Base-by-base conservation (phyloP, 2,113 vertebrate genomes). In the Stercorarius parasiticus region DNA sequence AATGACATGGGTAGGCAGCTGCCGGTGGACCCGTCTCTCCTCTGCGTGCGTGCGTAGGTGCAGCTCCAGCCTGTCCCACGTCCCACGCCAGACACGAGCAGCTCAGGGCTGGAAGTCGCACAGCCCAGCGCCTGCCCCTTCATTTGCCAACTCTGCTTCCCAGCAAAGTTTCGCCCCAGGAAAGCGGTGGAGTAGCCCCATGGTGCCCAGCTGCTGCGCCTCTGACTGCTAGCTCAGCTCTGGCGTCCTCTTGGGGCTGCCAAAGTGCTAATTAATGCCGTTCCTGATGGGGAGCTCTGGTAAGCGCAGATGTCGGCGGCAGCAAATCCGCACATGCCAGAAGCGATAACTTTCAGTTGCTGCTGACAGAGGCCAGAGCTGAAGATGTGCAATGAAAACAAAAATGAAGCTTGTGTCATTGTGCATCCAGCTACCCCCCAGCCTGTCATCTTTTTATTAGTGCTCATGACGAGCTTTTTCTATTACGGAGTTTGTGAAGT, bases 11-110 rank as follows among this genome's bases (percentile, higher is more conserved):
- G 87, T 81, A 58, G 90, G 59, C 80, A n/a, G 82, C 13, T 6
- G 7, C 49, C 1, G 1, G 10, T 25, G 45, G 59, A 38, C 34
- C 64, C 67, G 5, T 34, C 0, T 0, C 49, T 83, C 9, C 29
- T 65, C 47, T 34, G 26, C 13, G 11, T 82, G 61, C 32, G 2
- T 4, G 49, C 6, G 8, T 50, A 45, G 50, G 11, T 49, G 69
- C 69, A 53, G 69, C 64, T 62, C 42, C 18, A 86, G 71, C 34
- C 52, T 1, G 0, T 53, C 72, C 45, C 70, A 23, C 1, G 1
- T 82, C 87, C 38, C 61, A 9, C 8, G 21, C 18, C 20, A 17
- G 59, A 10, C 64, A 12, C 15, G 0, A 32, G 32, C 32, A 43
- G 43, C 34, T 12, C 2, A 0, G 50, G 40, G 40, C 64, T 80